These are phyloP conservation scores for Drosophila koepferae DNA, from an alignment of 2,888 invertebrate species.

Conservation along the genomic window DNA sequence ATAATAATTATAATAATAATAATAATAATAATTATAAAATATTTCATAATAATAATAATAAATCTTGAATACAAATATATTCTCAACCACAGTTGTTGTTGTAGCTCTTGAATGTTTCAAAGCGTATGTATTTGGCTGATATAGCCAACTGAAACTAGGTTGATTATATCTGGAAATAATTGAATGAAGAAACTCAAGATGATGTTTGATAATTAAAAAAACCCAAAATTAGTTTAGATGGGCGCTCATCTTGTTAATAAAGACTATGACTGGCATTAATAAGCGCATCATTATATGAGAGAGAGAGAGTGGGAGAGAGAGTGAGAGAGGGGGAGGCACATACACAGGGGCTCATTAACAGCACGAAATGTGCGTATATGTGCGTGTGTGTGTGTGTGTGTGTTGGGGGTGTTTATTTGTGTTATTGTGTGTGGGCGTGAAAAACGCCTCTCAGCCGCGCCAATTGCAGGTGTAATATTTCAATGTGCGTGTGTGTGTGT, in stretches of 20 bases:
- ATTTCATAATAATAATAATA: no score
- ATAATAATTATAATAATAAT: no score
- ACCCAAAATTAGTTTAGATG: slow-evolving; percentile 59
- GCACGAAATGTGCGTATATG: slow-evolving; percentile 22
- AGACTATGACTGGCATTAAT: slow-evolving; percentile 71
- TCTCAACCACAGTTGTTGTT: no score
- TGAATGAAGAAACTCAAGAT: slow-evolving; percentile 42
- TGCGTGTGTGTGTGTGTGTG: slow-evolving; percentile 17
- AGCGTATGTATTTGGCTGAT: background rate
- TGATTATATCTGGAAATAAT: slow-evolving; percentile 23
- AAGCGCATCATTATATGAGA: slow-evolving; percentile 63
- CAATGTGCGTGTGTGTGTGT: slow-evolving; percentile 46
- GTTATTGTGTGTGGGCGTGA: slow-evolving; percentile 50
- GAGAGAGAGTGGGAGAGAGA: background rate
- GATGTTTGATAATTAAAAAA: slow-evolving; percentile 58
- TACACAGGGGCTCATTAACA: slow-evolving; percentile 35
- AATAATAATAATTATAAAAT: no score
- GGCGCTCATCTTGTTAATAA: slow-evolving; percentile 63
- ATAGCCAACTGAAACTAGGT: background rate
- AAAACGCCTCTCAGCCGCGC: slow-evolving; percentile 46
- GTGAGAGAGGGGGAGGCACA: slow-evolving; percentile 24
- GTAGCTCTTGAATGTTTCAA: background rate
- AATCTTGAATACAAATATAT: background rate
- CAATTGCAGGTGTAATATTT: slow-evolving; percentile 81
- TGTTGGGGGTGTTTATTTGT: slow-evolving; percentile 45